These are phyloP conservation scores for Xiphydria camelus DNA, from an alignment of 2,888 invertebrate genomes.

Conservation along the genomic window DNA sequence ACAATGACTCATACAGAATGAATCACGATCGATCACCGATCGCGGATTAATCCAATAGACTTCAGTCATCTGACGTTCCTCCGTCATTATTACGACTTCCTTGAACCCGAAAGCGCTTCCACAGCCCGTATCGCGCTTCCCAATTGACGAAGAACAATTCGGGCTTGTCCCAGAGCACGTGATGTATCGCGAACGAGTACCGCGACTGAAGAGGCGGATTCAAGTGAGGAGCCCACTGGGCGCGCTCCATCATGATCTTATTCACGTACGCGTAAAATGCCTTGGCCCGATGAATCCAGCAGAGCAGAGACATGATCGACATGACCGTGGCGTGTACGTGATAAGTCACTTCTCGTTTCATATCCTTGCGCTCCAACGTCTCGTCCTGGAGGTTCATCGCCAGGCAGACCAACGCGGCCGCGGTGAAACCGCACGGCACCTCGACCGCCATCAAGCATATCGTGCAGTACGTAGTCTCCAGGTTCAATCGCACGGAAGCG, in stretches of 20 bases:
- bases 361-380: constrained; percentile 55
- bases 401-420: constrained; percentile 63
- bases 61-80: no score
- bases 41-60: no score
- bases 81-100: no score
- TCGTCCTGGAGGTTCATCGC: constrained; percentile 67
- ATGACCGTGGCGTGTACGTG: constrained; percentile 66
- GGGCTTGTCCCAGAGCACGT: constrained; percentile 65
- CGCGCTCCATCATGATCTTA: constrained; percentile 62
- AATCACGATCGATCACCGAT: not conserved
- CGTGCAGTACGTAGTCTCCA: constrained; percentile 62
- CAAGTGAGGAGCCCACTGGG: constrained; percentile 66
- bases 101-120: constrained; percentile 63
- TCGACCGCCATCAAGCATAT: constrained; percentile 64
- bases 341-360: constrained; percentile 49
- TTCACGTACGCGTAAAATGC: constrained; percentile 65
- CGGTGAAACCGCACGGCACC: constrained; percentile 66
- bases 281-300: constrained; percentile 66
- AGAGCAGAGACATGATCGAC: constrained; percentile 65
- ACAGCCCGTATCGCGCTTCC: constrained; percentile 67
- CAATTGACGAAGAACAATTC: constrained; percentile 69
- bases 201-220: constrained; percentile 64
- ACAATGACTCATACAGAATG: not conserved
- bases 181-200: constrained; percentile 63
- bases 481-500: constrained; percentile 57